phyloP scores from a whole-genome alignment of 1,140 invertebrate species.

The Thaumatotibia leucotreta region DNA sequence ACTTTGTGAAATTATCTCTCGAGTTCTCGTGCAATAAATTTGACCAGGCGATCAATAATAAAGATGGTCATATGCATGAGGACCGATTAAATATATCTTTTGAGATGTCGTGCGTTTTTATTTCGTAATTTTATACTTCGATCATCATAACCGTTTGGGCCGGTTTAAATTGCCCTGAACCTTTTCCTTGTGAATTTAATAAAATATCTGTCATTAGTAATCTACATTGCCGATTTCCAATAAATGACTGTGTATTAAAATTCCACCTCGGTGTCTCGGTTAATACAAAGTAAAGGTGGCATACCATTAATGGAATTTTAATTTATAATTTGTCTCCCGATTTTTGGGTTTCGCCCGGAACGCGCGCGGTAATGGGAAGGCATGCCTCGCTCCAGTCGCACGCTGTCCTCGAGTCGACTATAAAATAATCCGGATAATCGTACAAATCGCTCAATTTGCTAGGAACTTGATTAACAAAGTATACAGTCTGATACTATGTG shows the following conservation, averaged over 20 bases:
- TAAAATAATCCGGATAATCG: conserved; percentile 28
- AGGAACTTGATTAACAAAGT: conserved; percentile 11
- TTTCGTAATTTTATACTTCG: neutral
- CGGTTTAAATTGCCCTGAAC: neutral
- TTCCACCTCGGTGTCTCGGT: neutral
- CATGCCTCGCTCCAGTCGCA: conserved; percentile 33
- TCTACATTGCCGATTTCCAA: conserved; percentile 4
- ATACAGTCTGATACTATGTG: conserved; percentile 29
- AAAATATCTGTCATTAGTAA: conserved; percentile 18
- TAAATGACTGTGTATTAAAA: neutral
- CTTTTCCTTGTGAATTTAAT: conserved; percentile 7
- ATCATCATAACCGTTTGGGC: neutral
- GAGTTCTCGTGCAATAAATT: conserved; percentile 44
- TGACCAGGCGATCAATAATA: conserved; percentile 51
- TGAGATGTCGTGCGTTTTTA: neutral
- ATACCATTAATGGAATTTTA: conserved; percentile 48
- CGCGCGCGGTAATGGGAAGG: conserved; percentile 43
- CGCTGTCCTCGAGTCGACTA: conserved; percentile 29
- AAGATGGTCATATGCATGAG: conserved; percentile 39
- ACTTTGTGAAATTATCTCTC: conserved; percentile 45
- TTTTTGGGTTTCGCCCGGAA: conserved; percentile 42
- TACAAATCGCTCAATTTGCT: neutral
- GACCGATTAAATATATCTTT: neutral
- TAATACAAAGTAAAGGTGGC: conserved; percentile 17
- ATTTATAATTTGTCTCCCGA: conserved; percentile 54